Evolutionary conservation across 2,888 invertebrate species (phyloP).

Genomic region (Xanthia icteritia): DNA sequence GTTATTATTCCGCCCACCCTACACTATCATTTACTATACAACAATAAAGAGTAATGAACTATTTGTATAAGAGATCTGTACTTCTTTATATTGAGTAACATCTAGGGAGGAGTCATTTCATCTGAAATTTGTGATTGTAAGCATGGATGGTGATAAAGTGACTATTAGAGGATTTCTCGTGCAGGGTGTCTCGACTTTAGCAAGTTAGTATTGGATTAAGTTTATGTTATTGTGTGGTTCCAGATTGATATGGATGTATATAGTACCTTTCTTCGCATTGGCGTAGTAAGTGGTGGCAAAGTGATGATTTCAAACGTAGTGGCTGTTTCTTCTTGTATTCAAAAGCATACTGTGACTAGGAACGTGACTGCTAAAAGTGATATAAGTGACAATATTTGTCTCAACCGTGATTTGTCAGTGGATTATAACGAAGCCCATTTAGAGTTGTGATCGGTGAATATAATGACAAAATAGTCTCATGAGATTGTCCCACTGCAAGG

Average conservation of each 20-base stretch:
- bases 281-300: not conserved
- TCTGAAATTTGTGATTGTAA: conserved; percentile 45
- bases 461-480: not conserved
- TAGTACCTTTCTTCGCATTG: not conserved
- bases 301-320: not conserved
- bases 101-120: conserved; percentile 30
- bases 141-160: conserved; percentile 60
- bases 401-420: not conserved
- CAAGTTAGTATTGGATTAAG: conserved; percentile 60
- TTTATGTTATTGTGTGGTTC: not conserved
- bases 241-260: not conserved
- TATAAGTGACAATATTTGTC: not conserved
- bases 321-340: not conserved
- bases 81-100: conserved; percentile 56
- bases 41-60: conserved; percentile 55
- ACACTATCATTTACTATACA: conserved; percentile 33
- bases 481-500: not conserved
- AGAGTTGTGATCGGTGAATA: not conserved
- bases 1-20: conserved; percentile 37
- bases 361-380: not conserved
- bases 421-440: not conserved
- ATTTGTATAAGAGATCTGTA: conserved; percentile 47
- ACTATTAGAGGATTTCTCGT: conserved; percentile 48
- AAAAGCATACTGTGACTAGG: not conserved
- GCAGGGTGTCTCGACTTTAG: conserved; percentile 52